Conservation (phyloP, 2,113 vertebrate species). For the Eulemur rufifrons region DNA sequence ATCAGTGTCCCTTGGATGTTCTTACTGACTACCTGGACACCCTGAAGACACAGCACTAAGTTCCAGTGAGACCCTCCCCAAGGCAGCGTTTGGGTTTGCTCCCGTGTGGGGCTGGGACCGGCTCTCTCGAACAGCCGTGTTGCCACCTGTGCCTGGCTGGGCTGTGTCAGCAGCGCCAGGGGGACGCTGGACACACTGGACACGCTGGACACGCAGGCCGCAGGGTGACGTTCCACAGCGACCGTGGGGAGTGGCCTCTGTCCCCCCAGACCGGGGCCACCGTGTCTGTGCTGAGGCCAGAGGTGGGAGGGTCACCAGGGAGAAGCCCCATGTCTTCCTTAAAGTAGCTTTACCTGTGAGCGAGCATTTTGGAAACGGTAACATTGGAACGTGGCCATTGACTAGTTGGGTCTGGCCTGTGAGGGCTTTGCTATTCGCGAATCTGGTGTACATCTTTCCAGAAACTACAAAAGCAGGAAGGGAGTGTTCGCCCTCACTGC, state of each 20-base stretch:
- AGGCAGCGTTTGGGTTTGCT: background rate
- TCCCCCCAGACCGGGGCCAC: background rate
- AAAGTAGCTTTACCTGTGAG: background rate
- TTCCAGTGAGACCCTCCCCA: background rate
- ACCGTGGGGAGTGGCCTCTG: background rate
- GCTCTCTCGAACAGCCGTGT: accelerated
- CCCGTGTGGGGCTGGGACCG: accelerated
- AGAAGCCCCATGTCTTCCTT: background rate
- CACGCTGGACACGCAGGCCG: background rate
- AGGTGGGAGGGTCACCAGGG: background rate
- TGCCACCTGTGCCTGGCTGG: accelerated
- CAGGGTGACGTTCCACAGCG: background rate
- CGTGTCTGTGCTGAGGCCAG: background rate
- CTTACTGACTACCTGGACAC: background rate
- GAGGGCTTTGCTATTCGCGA: accelerated
- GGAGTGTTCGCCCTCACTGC: accelerated
- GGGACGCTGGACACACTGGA: background rate
- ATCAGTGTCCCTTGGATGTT: background rate
- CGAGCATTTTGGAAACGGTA: accelerated
- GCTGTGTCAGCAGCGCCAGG: background rate
- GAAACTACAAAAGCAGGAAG: background rate
- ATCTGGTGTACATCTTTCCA: no score
- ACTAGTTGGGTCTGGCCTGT: accelerated
- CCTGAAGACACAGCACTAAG: background rate
- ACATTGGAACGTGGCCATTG: accelerated